Base-by-base conservation (phyloP, 64 coral and sea anemone species). In the Porites australiensis region DNA sequence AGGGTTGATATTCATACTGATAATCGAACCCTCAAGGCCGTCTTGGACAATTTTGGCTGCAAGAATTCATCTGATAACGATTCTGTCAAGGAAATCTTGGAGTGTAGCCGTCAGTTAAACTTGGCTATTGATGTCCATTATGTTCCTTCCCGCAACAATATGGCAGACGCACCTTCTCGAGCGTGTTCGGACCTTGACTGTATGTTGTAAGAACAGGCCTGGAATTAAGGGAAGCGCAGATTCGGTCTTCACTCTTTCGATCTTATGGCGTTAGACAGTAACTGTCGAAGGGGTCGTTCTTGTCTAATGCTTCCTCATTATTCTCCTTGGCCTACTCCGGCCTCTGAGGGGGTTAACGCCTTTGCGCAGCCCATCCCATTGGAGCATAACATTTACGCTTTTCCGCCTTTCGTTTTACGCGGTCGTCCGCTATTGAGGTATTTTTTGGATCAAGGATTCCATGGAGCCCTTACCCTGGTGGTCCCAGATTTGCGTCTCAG, bases 311-410 rank as follows among this genome's bases (percentile, higher is more conserved):
- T 80, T 4, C 89, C 89, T 4, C 89, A 91, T 43, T 91, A 18
- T 52, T 53, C 90, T 9, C 90, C 90, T 27, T 86, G 58, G 13
- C 89, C 76, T 12, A 91, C 89, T 8, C 75, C 89, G 1, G 19
- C 19, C 6, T 82, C 89, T 5, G 8, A 22, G 2, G 91, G 91
- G 3, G 58, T 88, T 16, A 93, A 93, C 57, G 72, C 53, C 22
- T 93, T 87, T 18, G 72, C 60, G 5, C 74, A 87, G 14, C 37
- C 48, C 21, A 43, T 92, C 15, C 90, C 90, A 5, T 2, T 2
- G 3, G 69, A 9, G 2, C 66, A 72, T 6, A 92, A 86, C 16
- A 8, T 92, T 5, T 92, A 92, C 43, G 90, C 65, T 59, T 92
- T 74, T 44, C 90, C 54, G 15, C 89, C 78, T 5, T 86, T 86